Conservation (phyloP, 2,113 vertebrate genomes). For the Antennarius striatus region DNA sequence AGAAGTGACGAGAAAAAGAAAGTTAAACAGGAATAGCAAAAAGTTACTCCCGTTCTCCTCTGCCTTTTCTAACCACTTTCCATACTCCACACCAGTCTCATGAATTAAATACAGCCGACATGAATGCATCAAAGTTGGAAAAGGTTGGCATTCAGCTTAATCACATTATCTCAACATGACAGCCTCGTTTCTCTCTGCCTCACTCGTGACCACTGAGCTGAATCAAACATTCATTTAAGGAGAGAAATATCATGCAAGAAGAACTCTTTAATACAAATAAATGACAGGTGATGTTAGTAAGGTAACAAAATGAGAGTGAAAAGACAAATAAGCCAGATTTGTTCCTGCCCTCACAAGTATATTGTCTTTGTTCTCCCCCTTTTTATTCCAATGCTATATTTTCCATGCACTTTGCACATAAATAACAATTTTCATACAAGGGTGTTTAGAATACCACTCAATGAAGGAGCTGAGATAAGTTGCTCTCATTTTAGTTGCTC, state of each 20-base stretch:
- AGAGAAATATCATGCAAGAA: slow-evolving; percentile 15
- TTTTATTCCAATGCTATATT: background rate
- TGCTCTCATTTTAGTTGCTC: background rate
- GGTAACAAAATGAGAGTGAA: slow-evolving; percentile 1
- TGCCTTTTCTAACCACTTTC: slow-evolving; percentile 14
- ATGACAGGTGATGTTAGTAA: slow-evolving; percentile 2
- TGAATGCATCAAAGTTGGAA: slow-evolving; percentile 58
- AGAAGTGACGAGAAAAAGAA: background rate
- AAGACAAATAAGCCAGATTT: background rate
- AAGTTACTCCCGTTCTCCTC: background rate
- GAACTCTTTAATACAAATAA: background rate
- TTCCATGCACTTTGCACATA: background rate
- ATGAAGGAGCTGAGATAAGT: background rate
- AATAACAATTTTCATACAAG: background rate
- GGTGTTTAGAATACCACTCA: background rate
- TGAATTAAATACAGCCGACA: slow-evolving; percentile 59
- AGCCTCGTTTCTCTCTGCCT: slow-evolving; percentile 34
- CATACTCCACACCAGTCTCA: slow-evolving; percentile 28
- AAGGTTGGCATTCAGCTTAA: slow-evolving; percentile 56
- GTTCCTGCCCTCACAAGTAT: background rate
- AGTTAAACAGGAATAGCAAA: background rate
- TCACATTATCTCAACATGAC: slow-evolving; percentile 46
- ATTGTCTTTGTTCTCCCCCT: background rate
- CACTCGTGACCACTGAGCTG: slow-evolving; percentile 30
- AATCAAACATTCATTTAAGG: slow-evolving; percentile 25